These are phyloP conservation scores for Gymnocheta viridis DNA, from an alignment of 2,888 invertebrate genomes.

Conservation along the genomic window DNA sequence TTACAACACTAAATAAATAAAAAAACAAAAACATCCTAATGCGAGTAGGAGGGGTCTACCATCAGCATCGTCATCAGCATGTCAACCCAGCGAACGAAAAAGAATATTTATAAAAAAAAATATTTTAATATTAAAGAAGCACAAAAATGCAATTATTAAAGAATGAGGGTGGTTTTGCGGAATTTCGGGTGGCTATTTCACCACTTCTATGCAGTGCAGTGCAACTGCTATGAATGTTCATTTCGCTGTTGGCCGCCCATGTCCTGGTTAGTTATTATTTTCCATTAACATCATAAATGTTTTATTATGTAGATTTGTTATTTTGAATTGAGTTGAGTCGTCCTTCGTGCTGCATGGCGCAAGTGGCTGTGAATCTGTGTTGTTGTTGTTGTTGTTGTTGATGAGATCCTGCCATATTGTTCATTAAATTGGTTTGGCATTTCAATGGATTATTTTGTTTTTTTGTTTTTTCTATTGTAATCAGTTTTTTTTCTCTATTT, in stretches of 20 bases:
- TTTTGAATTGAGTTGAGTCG: conserved; percentile 25
- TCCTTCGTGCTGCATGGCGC: background rate
- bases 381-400: background rate
- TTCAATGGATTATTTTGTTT: conserved; percentile 53
- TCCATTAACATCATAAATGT: conserved; percentile 64
- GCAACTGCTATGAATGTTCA: conserved; percentile 27
- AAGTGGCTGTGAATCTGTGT: background rate
- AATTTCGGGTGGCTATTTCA: conserved; percentile 1
- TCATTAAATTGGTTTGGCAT: conserved; percentile 63
- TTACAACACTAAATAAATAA: too few relatives aligned
- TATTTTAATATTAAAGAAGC: background rate
- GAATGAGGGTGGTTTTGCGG: conserved; percentile 21
- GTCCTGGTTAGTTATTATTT: conserved; percentile 46
- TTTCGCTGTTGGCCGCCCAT: conserved; percentile 33
- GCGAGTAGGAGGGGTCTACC: background rate
- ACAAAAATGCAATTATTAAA: conserved; percentile 43
- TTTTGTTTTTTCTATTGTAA: conserved; percentile 22
- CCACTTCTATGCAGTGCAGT: conserved; percentile 4
- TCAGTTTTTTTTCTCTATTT: conserved; percentile 5
- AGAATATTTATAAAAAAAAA: conserved; percentile 17
- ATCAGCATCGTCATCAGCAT: conserved; percentile 6
- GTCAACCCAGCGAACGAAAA: background rate
- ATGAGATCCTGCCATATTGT: conserved; percentile 62
- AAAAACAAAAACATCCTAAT: background rate
- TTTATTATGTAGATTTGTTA: conserved; percentile 66